Evolutionary conservation across 37 sponge, comb jelly and placozoan genomes (phyloP).

Genomic region (Ianthella basta): DNA sequence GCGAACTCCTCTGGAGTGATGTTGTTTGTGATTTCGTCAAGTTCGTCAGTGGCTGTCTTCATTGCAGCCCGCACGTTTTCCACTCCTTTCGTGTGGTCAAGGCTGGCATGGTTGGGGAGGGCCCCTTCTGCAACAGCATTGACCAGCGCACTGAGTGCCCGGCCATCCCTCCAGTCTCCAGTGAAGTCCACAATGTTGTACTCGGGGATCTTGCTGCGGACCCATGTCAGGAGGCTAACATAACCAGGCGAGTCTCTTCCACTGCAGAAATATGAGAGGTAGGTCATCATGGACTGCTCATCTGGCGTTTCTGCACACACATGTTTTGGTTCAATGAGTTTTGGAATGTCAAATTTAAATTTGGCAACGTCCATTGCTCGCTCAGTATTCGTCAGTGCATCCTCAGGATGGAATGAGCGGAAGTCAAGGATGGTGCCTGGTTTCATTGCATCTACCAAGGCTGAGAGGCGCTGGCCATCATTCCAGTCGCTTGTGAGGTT

Average conservation of each 20-base stretch:
- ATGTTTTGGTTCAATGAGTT: slow-evolving; percentile 63
- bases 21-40: slow-evolving; percentile 46
- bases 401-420: slow-evolving; percentile 54
- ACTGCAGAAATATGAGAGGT: slow-evolving; percentile 83
- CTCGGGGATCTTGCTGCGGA: slow-evolving; percentile 72
- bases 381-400: slow-evolving; percentile 57
- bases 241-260: slow-evolving; percentile 62
- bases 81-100: slow-evolving; percentile 41
- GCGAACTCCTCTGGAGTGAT: slow-evolving; percentile 74
- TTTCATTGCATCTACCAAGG: slow-evolving; percentile 74
- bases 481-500: slow-evolving; percentile 69
- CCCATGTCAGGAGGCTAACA: slow-evolving; percentile 70
- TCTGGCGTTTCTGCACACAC: slow-evolving; percentile 72
- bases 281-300: slow-evolving; percentile 87
- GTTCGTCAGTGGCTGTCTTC: slow-evolving; percentile 55
- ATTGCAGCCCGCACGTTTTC: slow-evolving; percentile 71
- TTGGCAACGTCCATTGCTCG: slow-evolving; percentile 80
- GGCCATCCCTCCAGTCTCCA: slow-evolving; percentile 79
- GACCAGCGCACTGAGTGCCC: slow-evolving; percentile 73
- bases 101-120: slow-evolving; percentile 56
- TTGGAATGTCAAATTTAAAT: slow-evolving; percentile 68
- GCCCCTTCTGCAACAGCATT: slow-evolving; percentile 64
- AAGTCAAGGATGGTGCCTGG: slow-evolving; percentile 81
- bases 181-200: slow-evolving; percentile 74
- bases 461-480: slow-evolving; percentile 67